A percentile compares a stretch with the other conserved stretches of the same genome.
Conservation (phyloP, 1,140 invertebrate genomes). For the Cryptotermes secundus region DNA sequence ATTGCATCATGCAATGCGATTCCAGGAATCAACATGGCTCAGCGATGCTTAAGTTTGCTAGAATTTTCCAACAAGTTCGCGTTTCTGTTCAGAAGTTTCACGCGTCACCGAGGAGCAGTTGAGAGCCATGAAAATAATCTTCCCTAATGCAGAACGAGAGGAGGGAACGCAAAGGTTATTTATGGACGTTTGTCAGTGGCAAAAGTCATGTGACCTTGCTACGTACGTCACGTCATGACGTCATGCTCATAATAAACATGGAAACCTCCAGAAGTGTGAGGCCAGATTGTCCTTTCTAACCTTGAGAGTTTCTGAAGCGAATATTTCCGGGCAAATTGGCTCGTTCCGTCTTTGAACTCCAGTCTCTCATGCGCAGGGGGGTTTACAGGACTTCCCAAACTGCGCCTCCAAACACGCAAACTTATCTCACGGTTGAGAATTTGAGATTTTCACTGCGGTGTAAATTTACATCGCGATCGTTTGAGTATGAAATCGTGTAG, state of each 20-base stretch:
- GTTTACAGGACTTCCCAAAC: no score
- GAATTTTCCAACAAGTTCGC: background rate
- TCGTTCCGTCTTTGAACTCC: no score
- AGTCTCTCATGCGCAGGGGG: no score
- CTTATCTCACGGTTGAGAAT: no score
- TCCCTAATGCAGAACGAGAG: background rate
- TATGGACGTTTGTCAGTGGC: background rate
- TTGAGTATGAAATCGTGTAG: no score
- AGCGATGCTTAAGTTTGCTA: background rate
- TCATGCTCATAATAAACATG: background rate
- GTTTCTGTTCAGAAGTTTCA: background rate
- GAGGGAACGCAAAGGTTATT: background rate
- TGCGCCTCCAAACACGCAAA: no score
- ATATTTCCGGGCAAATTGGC: background rate
- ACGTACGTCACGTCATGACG: background rate
- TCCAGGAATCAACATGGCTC: no score
- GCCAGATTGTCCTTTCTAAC: background rate
- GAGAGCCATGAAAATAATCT: background rate
- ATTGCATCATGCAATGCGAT: background rate
- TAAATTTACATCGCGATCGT: no score
- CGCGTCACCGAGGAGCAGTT: background rate
- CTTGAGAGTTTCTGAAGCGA: background rate
- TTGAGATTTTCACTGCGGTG: no score
- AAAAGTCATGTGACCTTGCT: background rate
- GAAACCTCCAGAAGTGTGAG: background rate